phyloP scores from a whole-genome alignment of 2,113 vertebrate genomes.

The Stercorarius parasiticus region DNA sequence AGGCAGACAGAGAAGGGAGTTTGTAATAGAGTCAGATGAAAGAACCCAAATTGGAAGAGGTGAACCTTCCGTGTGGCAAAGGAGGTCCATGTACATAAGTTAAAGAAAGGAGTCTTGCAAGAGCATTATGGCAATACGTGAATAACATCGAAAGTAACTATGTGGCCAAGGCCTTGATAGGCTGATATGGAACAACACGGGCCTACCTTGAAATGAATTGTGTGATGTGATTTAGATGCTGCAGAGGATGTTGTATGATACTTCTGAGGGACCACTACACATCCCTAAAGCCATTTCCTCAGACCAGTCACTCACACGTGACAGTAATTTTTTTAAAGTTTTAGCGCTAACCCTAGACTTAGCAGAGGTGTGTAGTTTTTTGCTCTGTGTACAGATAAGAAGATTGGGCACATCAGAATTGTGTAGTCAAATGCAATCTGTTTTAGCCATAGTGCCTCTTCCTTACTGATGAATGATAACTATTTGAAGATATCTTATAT shows the following conservation, averaged over 20 bases:
- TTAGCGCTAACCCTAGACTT: background rate
- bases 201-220: background rate
- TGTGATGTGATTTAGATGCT: background rate
- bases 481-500: background rate
- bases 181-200: background rate
- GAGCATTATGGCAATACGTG: background rate
- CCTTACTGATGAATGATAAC: background rate
- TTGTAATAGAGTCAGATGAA: background rate
- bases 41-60: background rate
- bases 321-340: background rate
- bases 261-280: background rate
- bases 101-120: background rate
- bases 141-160: background rate
- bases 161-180: background rate
- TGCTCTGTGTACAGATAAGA: background rate
- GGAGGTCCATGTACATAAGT: background rate
- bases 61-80: background rate
- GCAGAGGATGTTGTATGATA: background rate
- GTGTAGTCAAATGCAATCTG: background rate
- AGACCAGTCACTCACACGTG: background rate
- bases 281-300: background rate
- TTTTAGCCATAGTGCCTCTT: background rate
- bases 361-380: background rate
- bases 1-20: background rate
- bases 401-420: background rate